Conservation (phyloP, 2,888 invertebrate species). For the Dryomyza anilis region DNA sequence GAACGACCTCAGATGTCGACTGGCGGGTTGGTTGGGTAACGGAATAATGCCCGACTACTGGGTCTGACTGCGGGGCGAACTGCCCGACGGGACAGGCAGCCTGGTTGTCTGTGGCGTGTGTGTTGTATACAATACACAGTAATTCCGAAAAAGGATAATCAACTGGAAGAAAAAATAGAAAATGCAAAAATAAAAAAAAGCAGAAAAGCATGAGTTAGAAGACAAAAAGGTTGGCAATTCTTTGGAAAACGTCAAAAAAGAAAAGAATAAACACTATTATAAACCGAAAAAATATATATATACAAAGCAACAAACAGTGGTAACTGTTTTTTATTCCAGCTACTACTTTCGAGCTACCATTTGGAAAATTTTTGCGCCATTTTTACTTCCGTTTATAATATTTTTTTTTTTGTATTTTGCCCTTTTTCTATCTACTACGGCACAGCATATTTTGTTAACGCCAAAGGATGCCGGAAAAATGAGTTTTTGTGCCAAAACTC, state of each 20-base stretch:
- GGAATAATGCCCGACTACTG: too few species aligned
- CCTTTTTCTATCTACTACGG: too few species aligned
- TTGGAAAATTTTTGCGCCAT: neutral
- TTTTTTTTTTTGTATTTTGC: too few species aligned
- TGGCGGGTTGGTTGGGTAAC: neutral
- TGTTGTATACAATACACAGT: too few species aligned
- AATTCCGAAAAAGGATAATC: constrained; percentile 1
- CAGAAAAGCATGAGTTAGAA: neutral
- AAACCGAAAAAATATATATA: neutral
- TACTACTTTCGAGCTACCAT: neutral
- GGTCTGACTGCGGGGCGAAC: too few species aligned
- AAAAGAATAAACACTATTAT: neutral
- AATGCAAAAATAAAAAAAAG: neutral
- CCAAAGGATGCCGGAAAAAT: neutral
- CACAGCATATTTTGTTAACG: too few species aligned
- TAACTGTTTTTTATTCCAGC: neutral
- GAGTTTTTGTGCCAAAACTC: neutral
- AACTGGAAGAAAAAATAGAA: neutral
- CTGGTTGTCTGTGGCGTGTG: too few species aligned
- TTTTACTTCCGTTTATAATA: neutral
- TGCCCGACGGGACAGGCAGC: too few species aligned
- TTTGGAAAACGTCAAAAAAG: too few species aligned
- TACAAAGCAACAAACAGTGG: neutral
- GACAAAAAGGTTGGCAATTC: too few species aligned
- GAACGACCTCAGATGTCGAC: constrained; percentile 1